phyloP scores from a whole-genome alignment of 2,888 invertebrate genomes.

The Abrostola tripartita region DNA sequence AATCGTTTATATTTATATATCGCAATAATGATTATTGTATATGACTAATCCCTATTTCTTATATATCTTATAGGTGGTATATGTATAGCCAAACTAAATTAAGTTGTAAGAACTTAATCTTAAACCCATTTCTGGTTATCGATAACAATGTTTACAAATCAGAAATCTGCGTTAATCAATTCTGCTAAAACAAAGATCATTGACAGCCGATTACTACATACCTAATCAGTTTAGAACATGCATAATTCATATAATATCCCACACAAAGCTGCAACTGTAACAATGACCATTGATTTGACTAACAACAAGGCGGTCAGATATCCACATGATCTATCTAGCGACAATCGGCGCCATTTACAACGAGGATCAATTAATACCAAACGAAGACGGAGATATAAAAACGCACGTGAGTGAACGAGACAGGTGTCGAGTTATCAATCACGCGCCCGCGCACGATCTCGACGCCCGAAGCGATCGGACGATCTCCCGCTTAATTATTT shows the following conservation, averaged over 20 bases:
- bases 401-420: slow-evolving; percentile 63
- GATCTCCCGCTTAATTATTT: slow-evolving; percentile 86
- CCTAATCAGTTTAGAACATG: slow-evolving; percentile 16
- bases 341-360: slow-evolving; percentile 85
- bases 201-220: slow-evolving; percentile 2
- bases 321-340: slow-evolving; percentile 81
- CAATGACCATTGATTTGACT: slow-evolving; percentile 76
- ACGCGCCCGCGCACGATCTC: slow-evolving; percentile 83
- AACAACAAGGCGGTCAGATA: slow-evolving; percentile 74
- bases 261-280: slow-evolving; percentile 45
- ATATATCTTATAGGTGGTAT: too few relatives aligned
- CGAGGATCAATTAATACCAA: slow-evolving; percentile 83
- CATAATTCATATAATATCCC: slow-evolving; percentile 26
- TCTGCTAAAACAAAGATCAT: slow-evolving; percentile 9
- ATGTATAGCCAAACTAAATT: too few relatives aligned
- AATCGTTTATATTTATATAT: slow-evolving; percentile 2
- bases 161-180: not conserved
- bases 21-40: too few relatives aligned
- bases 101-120: too few relatives aligned
- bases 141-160: not conserved
- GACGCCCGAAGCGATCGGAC: slow-evolving; percentile 81
- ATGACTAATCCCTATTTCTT: too few relatives aligned
- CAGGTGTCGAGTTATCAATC: slow-evolving; percentile 81
- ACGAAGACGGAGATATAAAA: slow-evolving; percentile 64
- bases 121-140: too few relatives aligned